phyloP scores from a whole-genome alignment of 2,113 vertebrate genomes.

The Chlamydotis undulata region DNA sequence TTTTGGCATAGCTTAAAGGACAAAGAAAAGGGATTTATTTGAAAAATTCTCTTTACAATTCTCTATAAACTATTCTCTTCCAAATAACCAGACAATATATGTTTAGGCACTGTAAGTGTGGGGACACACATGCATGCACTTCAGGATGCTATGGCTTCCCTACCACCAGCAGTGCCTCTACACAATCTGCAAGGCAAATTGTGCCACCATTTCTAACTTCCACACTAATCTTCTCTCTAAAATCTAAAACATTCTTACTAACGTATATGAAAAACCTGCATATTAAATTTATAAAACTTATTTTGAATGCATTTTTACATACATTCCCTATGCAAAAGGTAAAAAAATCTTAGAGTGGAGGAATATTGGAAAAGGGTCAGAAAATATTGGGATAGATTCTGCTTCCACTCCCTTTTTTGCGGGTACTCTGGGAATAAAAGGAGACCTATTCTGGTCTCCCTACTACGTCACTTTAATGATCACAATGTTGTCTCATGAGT shows the following conservation, averaged over 20 bases:
- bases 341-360: rapidly evolving
- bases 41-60: background rate
- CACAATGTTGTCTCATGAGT: background rate
- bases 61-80: background rate
- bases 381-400: background rate
- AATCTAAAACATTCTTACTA: background rate
- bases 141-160: background rate
- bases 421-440: background rate
- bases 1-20: constrained; percentile 6
- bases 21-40: background rate
- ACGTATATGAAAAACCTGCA: no score
- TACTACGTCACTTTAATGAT: background rate
- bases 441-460: background rate
- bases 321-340: background rate
- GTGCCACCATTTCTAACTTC: background rate
- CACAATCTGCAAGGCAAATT: background rate
- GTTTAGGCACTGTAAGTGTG: background rate
- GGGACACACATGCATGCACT: background rate
- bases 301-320: background rate
- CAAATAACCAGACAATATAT: background rate
- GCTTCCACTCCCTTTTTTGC: background rate
- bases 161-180: background rate
- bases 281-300: background rate
- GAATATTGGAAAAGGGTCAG: background rate
- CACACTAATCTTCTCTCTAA: background rate